Percentiles rank a stretch among this genome's conserved stretches.
phyloP scores from a whole-genome alignment of 2,797 vertebrate species.

The Lerista edwardsae region DNA sequence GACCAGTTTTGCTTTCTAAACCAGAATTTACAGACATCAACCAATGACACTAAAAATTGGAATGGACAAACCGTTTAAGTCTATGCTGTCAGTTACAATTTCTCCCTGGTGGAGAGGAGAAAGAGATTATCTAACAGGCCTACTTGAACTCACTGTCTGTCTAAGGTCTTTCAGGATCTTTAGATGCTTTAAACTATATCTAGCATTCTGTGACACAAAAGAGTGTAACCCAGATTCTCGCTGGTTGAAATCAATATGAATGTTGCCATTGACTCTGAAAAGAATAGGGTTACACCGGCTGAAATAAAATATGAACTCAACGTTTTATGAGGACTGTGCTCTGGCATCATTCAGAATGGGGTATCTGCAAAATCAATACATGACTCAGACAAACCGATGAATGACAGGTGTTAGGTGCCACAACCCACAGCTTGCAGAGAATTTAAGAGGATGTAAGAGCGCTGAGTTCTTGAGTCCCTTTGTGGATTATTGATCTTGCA shows the following conservation, averaged over 20 bases:
- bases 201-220: slow-evolving; percentile 1
- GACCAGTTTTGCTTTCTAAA: not conserved
- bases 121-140: slow-evolving; percentile 5
- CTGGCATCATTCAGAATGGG: not conserved
- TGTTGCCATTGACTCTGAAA: not conserved
- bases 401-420: slow-evolving; percentile 1
- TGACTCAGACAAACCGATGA: slow-evolving; percentile 3
- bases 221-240: not conserved
- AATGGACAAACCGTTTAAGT: slow-evolving; percentile 16
- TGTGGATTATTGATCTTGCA: not conserved
- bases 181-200: slow-evolving; percentile 13
- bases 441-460: slow-evolving; percentile 24
- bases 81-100: slow-evolving; percentile 28
- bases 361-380: not conserved
- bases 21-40: slow-evolving; percentile 14
- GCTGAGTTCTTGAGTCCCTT: slow-evolving; percentile 21
- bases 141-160: not conserved
- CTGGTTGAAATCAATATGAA: slow-evolving; percentile 1
- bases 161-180: not conserved
- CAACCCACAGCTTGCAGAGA: slow-evolving; percentile 3
- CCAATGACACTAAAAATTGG: slow-evolving; percentile 23
- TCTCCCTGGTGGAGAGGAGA: not conserved
- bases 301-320: slow-evolving; percentile 6
- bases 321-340: not conserved
- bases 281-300: not conserved